These are phyloP conservation scores for Xenopus borealis DNA, from an alignment of 2,113 vertebrate genomes.

Conservation along the genomic window DNA sequence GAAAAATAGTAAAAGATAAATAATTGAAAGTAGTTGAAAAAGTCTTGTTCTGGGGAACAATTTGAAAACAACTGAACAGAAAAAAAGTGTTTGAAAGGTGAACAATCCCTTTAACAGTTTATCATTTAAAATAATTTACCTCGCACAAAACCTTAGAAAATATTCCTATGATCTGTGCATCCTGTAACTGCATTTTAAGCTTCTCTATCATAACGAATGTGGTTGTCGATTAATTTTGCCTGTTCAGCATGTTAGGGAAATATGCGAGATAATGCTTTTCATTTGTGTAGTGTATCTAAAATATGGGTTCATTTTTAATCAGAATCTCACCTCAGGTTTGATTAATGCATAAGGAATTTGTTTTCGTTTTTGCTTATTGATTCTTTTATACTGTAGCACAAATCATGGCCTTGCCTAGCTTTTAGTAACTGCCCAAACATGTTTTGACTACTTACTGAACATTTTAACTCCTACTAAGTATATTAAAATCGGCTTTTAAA, in stretches of 20 bases:
- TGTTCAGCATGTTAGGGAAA: slow-evolving; percentile 43
- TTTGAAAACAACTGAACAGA: no score
- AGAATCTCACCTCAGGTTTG: slow-evolving; percentile 39
- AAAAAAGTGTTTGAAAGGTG: no score
- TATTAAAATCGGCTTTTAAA: no score
- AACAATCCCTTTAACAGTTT: no score
- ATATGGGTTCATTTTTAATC: slow-evolving; percentile 39
- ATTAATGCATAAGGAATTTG: slow-evolving; percentile 44
- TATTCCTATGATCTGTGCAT: neutral
- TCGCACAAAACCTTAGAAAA: neutral
- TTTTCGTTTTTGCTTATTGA: slow-evolving; percentile 50
- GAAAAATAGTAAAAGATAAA: no score
- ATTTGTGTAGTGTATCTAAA: slow-evolving; percentile 47
- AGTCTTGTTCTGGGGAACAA: no score
- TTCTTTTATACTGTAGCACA: slow-evolving; percentile 46
- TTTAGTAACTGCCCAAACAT: slow-evolving; percentile 30
- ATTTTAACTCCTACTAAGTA: slow-evolving; percentile 22
- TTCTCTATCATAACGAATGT: slow-evolving; percentile 13
- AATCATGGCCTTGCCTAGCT: slow-evolving; percentile 34
- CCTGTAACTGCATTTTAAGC: slow-evolving; percentile 8
- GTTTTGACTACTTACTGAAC: slow-evolving; percentile 9
- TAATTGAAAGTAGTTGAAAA: no score
- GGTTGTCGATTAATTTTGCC: slow-evolving; percentile 18
- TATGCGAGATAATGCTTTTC: slow-evolving; percentile 43
- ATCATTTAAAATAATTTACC: no score